Conservation (phyloP, 2,888 invertebrate genomes). For the Macrosiphum euphorbiae region DNA sequence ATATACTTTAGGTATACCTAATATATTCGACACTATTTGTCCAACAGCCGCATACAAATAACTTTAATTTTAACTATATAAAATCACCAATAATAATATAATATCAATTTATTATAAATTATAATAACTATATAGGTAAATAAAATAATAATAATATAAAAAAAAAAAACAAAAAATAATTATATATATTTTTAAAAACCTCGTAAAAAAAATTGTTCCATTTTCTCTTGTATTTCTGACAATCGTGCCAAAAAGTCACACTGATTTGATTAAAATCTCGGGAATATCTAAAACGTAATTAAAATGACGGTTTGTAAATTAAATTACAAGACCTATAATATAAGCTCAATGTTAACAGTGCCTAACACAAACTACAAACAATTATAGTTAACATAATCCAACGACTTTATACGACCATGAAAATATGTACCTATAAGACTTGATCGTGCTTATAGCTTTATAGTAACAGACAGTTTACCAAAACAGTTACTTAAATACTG, state of each 20-base stretch:
- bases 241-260: background rate
- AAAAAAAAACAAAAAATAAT: too few species aligned
- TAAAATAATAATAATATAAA: background rate
- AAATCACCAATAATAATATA: background rate
- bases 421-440: background rate
- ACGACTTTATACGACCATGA: background rate
- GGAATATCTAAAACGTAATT: background rate
- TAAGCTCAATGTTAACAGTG: background rate
- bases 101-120: background rate
- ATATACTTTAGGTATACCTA: too few species aligned
- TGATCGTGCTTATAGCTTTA: background rate
- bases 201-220: background rate
- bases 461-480: background rate
- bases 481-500: background rate
- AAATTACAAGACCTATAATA: background rate
- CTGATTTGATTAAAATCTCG: constrained; percentile 14
- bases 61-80: background rate
- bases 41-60: background rate
- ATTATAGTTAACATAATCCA: background rate
- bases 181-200: background rate
- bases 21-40: background rate
- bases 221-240: background rate
- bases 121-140: too few species aligned
- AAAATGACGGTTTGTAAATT: background rate
- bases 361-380: background rate